These are phyloP conservation scores for Rhinolophus ferrumequinum DNA, from an alignment of 2,113 vertebrate species.

Conservation along the genomic window DNA sequence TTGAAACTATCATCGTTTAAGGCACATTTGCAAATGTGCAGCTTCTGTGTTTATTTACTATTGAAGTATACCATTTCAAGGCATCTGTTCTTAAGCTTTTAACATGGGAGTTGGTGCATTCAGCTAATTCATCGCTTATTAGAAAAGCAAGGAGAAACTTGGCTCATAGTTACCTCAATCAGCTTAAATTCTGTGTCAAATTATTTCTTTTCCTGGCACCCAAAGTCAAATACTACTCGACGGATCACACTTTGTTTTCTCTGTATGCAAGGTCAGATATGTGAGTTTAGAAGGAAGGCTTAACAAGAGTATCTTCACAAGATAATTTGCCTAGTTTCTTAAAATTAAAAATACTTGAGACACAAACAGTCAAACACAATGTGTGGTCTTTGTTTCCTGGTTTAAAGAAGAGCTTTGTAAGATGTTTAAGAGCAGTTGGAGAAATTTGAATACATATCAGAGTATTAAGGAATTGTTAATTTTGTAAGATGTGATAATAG, in stretches of 20 bases:
- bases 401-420: slow-evolving; percentile 5
- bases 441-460: not conserved
- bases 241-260: not conserved
- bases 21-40: slow-evolving; percentile 17
- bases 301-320: slow-evolving; percentile 3
- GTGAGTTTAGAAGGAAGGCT: not conserved
- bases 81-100: not conserved
- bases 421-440: not conserved
- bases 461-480: slow-evolving; percentile 3
- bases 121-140: not conserved
- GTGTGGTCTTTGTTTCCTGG: slow-evolving; percentile 8
- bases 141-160: not conserved
- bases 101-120: not conserved
- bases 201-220: slow-evolving; percentile 1
- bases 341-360: not conserved
- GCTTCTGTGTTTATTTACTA: slow-evolving; percentile 38
- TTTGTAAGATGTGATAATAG: slow-evolving; percentile 6
- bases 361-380: not conserved
- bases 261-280: not conserved
- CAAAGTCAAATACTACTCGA: not conserved
- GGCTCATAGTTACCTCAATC: not conserved
- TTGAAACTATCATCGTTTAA: slow-evolving; percentile 42
- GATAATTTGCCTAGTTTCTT: slow-evolving; percentile 31
- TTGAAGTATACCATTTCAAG: slow-evolving; percentile 6
- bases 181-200: not conserved